Evolutionary conservation across 2,888 invertebrate species (phyloP).

Genomic region (Girardia tigrina): DNA sequence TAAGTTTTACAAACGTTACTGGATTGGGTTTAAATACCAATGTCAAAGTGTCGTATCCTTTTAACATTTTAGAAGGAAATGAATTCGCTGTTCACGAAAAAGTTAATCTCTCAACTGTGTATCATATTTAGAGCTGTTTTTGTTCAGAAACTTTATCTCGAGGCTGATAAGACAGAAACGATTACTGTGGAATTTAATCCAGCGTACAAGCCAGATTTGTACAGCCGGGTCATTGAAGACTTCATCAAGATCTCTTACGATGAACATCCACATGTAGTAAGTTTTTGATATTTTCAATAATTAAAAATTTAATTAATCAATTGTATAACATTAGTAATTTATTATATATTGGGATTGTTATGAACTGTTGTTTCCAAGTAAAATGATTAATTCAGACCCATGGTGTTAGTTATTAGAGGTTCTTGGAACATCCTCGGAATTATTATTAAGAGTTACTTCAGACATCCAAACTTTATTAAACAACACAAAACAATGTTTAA

Average conservation of each 20-base stretch:
- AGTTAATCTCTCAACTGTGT: not conserved
- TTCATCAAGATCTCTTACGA: conserved; percentile 45
- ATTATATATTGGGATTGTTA: too few species aligned
- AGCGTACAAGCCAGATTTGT: conserved; percentile 46
- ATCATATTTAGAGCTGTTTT: not conserved
- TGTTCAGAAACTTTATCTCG: conserved; percentile 39
- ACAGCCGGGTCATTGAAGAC: conserved; percentile 47
- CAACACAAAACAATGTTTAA: too few species aligned
- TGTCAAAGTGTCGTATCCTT: conserved; percentile 44
- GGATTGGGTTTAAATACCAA: conserved; percentile 45
- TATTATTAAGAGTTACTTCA: too few species aligned
- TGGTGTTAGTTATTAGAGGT: too few species aligned
- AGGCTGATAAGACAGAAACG: conserved; percentile 42
- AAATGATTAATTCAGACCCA: too few species aligned
- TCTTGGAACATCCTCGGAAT: too few species aligned
- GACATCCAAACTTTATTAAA: too few species aligned
- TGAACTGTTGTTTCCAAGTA: too few species aligned
- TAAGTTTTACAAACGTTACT: conserved; percentile 48
- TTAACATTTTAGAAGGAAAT: conserved; percentile 42
- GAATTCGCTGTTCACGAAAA: conserved; percentile 37
- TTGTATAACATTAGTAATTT: too few species aligned
- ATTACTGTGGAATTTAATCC: conserved; percentile 47
- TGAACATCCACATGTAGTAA: conserved; percentile 49
- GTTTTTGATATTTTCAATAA: too few species aligned
- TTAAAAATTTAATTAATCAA: too few species aligned